These are phyloP conservation scores for Cervus canadensis DNA, from an alignment of 2,113 vertebrate species.

Conservation along the genomic window DNA sequence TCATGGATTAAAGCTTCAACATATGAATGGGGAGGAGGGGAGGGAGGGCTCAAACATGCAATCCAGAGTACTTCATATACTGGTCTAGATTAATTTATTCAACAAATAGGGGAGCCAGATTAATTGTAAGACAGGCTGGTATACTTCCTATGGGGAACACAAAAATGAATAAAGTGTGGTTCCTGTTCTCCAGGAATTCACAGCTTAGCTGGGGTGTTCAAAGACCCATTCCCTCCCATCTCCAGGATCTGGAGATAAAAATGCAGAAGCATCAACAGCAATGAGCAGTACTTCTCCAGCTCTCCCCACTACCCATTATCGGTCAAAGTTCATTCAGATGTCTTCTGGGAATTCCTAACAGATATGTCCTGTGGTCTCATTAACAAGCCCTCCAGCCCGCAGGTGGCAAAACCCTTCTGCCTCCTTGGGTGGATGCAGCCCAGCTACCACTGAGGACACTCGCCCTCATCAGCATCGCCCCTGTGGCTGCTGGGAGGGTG, in stretches of 20 bases:
- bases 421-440: not conserved
- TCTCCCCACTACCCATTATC: not conserved
- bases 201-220: too few species aligned
- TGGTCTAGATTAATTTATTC: not conserved
- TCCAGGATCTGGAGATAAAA: not conserved
- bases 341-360: not conserved
- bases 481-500: too few species aligned
- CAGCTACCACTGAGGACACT: not conserved
- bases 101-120: not conserved
- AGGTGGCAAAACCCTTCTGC: not conserved
- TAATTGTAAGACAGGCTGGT: not conserved
- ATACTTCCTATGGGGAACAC: not conserved
- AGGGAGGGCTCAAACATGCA: not conserved
- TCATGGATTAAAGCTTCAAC: not conserved
- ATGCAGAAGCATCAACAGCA: not conserved
- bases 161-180: not conserved
- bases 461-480: not conserved
- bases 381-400: not conserved
- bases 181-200: not conserved
- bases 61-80: not conserved
- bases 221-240: not conserved
- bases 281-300: not conserved
- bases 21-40: not conserved
- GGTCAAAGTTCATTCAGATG: not conserved
- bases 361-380: not conserved